Conservation (phyloP, 2,797 vertebrate genomes). For the Rousettus madagascariensis region DNA sequence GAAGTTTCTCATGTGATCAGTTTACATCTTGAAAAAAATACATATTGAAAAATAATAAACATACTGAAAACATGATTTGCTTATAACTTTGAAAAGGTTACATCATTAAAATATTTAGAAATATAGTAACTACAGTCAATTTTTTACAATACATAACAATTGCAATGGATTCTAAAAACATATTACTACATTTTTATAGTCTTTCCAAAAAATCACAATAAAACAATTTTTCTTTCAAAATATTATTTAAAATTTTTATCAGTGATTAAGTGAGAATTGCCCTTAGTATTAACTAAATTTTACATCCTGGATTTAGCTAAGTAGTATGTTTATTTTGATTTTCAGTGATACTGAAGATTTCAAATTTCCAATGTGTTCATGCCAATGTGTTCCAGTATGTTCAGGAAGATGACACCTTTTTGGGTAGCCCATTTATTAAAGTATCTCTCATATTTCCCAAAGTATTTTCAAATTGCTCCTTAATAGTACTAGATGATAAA, state of each 20-base stretch:
- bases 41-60: constrained; percentile 7
- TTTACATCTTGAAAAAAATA: constrained; percentile 12
- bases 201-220: not conserved
- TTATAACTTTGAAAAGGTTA: constrained; percentile 7
- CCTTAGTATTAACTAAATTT: constrained; percentile 38
- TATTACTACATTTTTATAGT: constrained; percentile 31
- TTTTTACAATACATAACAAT: constrained; percentile 4
- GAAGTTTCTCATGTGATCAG: constrained; percentile 32
- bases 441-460: not conserved
- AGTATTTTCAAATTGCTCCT: constrained; percentile 14
- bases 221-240: constrained; percentile 35
- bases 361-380: not conserved
- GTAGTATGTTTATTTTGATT: not conserved
- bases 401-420: constrained; percentile 2
- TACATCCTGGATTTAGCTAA: constrained; percentile 27
- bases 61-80: not conserved
- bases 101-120: not conserved
- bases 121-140: not conserved
- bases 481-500: constrained; percentile 21
- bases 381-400: not conserved
- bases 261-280: not conserved
- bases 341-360: constrained; percentile 12
- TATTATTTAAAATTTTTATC: constrained; percentile 29
- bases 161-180: not conserved
- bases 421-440: not conserved